Conservation (phyloP, 2,888 invertebrate species). For the Drosophila lacicola region DNA sequence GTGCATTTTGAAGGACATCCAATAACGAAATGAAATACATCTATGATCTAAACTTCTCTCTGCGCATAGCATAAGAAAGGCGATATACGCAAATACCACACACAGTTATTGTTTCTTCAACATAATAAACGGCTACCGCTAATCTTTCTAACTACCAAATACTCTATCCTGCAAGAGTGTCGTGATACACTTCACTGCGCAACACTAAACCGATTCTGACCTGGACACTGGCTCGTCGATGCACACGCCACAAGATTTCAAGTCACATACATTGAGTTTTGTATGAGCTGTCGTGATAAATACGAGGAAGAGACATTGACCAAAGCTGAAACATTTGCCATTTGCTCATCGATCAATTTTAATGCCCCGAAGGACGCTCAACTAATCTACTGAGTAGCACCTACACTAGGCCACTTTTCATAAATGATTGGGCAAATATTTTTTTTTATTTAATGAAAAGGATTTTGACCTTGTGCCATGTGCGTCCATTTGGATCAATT, state of each 20-base stretch:
- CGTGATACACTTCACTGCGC: no score
- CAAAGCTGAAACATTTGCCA: slow-evolving; percentile 20
- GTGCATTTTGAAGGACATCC: no score
- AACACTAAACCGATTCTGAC: neutral
- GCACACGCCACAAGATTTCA: neutral
- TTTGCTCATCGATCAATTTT: slow-evolving; percentile 67
- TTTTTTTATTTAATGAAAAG: slow-evolving; percentile 55
- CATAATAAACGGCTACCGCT: no score
- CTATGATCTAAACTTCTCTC: no score
- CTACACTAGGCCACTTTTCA: slow-evolving; percentile 45
- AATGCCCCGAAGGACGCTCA: slow-evolving; percentile 40
- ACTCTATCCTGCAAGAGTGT: no score
- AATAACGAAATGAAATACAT: no score
- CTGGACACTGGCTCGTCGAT: no score
- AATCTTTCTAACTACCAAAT: no score
- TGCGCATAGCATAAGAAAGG: no score
- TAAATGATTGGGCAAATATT: slow-evolving; percentile 58
- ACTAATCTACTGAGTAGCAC: slow-evolving; percentile 44
- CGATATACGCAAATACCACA: no score
- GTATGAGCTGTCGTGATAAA: neutral
- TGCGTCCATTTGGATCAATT: slow-evolving; percentile 35
- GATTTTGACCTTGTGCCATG: slow-evolving; percentile 44
- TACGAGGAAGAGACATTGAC: neutral
- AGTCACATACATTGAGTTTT: neutral
- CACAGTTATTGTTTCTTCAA: no score